A percentile compares a stretch with the other conserved stretches of the same genome.
Conservation (phyloP, 1,140 invertebrate species). For the Drosophila truncata region DNA sequence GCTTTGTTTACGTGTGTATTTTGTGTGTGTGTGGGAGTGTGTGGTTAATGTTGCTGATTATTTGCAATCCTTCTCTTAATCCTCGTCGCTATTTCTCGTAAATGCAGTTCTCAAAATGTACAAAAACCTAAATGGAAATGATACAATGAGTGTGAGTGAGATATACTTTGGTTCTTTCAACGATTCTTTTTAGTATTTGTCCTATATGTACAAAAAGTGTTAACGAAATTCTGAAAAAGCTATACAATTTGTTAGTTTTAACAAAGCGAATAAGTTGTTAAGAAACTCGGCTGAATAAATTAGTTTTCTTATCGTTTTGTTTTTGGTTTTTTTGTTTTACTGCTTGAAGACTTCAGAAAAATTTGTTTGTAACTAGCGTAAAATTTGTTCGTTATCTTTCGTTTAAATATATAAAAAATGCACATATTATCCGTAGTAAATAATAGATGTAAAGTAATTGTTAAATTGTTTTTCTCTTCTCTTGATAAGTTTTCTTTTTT, state of each 20-base stretch:
- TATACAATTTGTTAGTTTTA: constrained; percentile 73
- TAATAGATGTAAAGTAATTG: constrained; percentile 56
- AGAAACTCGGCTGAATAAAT: constrained; percentile 63
- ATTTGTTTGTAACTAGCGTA: constrained; percentile 54
- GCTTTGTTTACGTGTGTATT: constrained; percentile 53
- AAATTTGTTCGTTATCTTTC: constrained; percentile 41
- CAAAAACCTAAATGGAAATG: constrained; percentile 68
- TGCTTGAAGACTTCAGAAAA: constrained; percentile 55
- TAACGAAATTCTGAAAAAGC: constrained; percentile 68
- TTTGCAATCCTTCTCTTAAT: constrained; percentile 38
- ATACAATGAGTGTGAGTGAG: constrained; percentile 52
- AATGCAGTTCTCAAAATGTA: constrained; percentile 77
- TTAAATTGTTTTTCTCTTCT: constrained; percentile 26
- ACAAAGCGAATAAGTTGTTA: constrained; percentile 59
- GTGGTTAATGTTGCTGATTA: constrained; percentile 77
- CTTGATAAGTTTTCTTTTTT: constrained; percentile 20
- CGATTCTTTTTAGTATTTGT: constrained; percentile 41
- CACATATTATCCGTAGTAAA: constrained; percentile 58
- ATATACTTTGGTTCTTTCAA: constrained; percentile 61
- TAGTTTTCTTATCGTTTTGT: constrained; percentile 36
- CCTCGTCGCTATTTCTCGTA: constrained; percentile 50
- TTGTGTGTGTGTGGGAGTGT: constrained; percentile 48
- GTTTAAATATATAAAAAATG: constrained; percentile 63
- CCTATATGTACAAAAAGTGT: constrained; percentile 63
- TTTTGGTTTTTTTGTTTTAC: constrained; percentile 38